Evolutionary conservation across 2,113 vertebrate genomes (phyloP).

Genomic region (Bagarius yarrelli): DNA sequence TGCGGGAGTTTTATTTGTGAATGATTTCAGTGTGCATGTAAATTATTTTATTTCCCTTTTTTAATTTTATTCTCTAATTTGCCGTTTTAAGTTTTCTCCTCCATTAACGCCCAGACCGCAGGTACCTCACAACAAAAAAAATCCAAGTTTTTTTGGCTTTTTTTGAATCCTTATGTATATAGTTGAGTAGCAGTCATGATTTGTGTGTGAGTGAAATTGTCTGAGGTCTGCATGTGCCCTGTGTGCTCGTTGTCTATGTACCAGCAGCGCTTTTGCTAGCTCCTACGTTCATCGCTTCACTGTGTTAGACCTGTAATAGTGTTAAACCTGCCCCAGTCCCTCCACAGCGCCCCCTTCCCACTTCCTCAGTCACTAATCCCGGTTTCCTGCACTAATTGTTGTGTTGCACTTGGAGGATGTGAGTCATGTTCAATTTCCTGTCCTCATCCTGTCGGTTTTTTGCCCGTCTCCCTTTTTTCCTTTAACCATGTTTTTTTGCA

Average conservation of each 20-base stretch:
- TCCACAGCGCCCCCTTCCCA: constrained; percentile 46
- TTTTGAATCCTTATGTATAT: constrained; percentile 22
- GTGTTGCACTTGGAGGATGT: constrained; percentile 60
- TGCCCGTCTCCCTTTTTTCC: not conserved
- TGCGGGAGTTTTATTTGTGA: constrained; percentile 55
- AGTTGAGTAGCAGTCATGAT: constrained; percentile 8
- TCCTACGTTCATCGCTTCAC: constrained; percentile 13
- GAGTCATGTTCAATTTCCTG: constrained; percentile 38
- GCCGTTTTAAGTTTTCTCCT: constrained; percentile 38
- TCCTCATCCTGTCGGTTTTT: constrained; percentile 6
- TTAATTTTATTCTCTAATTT: constrained; percentile 48
- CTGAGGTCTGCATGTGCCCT: constrained; percentile 5
- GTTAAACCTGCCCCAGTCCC: not conserved
- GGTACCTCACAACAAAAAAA: constrained; percentile 22
- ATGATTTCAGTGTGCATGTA: constrained; percentile 69
- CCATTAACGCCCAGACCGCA: constrained; percentile 33
- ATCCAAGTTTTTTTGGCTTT: not conserved
- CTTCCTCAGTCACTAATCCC: constrained; percentile 51
- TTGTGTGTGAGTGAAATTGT: constrained; percentile 16
- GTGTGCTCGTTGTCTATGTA: constrained; percentile 30
- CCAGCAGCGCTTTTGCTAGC: constrained; percentile 39
- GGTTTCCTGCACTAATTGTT: constrained; percentile 59
- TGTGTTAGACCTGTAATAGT: not conserved
- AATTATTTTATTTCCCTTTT: constrained; percentile 49
- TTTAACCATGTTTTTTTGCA: constrained; percentile 52